Conservation (phyloP, 2,113 vertebrate species). For the Lepidiolamprologus cunningtoni region DNA sequence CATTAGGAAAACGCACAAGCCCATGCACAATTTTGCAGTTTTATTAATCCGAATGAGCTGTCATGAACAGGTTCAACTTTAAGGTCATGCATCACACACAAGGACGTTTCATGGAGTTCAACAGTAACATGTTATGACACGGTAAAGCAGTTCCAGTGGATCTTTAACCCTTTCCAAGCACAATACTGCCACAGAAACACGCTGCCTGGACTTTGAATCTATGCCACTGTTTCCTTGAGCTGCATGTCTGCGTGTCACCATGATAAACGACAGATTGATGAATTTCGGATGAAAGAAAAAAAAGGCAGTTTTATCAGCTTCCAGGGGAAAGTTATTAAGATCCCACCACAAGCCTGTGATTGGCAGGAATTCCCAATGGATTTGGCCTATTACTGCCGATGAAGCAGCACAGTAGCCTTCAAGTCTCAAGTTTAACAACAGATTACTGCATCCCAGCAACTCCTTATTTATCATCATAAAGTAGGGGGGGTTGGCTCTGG, state of each 20-base stretch:
- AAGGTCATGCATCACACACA: neutral
- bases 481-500: neutral
- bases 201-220: neutral
- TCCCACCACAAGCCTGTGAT: neutral
- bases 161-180: neutral
- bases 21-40: neutral
- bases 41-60: neutral
- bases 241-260: neutral
- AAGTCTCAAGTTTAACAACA: neutral
- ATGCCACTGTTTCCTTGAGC: neutral
- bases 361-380: constrained; percentile 32
- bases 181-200: neutral
- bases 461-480: neutral
- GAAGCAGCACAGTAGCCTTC: neutral
- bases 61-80: neutral
- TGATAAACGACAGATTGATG: neutral
- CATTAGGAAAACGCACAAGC: neutral
- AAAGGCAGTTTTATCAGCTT: constrained; percentile 15
- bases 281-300: neutral
- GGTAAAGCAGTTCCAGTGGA: neutral
- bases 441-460: neutral
- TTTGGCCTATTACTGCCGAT: constrained; percentile 28
- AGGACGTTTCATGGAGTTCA: neutral
- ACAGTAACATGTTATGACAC: neutral
- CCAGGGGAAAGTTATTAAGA: constrained; percentile 34